phyloP scores from a whole-genome alignment of 2,888 invertebrate genomes.

The Melitaea athalia region DNA sequence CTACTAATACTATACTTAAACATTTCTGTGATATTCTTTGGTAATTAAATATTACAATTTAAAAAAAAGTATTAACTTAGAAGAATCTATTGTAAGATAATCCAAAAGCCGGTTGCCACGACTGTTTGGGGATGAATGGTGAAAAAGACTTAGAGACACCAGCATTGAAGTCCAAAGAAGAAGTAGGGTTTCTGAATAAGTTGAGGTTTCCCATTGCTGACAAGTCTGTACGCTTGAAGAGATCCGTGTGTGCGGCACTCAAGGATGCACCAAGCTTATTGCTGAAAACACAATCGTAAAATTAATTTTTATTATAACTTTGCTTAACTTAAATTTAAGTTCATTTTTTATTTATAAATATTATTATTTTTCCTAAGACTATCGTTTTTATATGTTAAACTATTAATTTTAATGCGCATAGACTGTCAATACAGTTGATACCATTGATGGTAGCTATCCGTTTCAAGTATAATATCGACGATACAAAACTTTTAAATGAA shows the following conservation, averaged over 20 bases:
- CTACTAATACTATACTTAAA: background rate
- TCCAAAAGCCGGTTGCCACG: constrained; percentile 46
- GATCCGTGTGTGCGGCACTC: constrained; percentile 45
- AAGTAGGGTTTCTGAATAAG: constrained; percentile 46
- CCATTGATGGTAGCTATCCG: too few species aligned
- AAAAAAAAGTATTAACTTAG: constrained; percentile 17
- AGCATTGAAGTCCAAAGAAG: constrained; percentile 51
- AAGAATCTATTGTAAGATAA: constrained; percentile 41
- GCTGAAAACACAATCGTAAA: constrained; percentile 37
- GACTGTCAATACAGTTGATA: too few species aligned
- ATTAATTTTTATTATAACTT: background rate
- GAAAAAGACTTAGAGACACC: constrained; percentile 46
- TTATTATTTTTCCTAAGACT: too few species aligned
- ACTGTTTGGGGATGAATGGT: constrained; percentile 45
- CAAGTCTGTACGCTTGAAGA: constrained; percentile 48
- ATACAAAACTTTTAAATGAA: too few species aligned
- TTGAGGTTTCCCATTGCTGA: constrained; percentile 51
- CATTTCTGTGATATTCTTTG: background rate
- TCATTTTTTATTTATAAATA: too few species aligned
- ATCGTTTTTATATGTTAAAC: too few species aligned
- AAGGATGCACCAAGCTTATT: constrained; percentile 49
- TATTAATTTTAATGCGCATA: too few species aligned
- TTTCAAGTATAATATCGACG: too few species aligned
- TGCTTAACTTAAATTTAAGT: background rate
- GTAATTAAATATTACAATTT: background rate